These are phyloP conservation scores for Clivina fossor DNA, from an alignment of 2,888 invertebrate genomes.

Conservation along the genomic window DNA sequence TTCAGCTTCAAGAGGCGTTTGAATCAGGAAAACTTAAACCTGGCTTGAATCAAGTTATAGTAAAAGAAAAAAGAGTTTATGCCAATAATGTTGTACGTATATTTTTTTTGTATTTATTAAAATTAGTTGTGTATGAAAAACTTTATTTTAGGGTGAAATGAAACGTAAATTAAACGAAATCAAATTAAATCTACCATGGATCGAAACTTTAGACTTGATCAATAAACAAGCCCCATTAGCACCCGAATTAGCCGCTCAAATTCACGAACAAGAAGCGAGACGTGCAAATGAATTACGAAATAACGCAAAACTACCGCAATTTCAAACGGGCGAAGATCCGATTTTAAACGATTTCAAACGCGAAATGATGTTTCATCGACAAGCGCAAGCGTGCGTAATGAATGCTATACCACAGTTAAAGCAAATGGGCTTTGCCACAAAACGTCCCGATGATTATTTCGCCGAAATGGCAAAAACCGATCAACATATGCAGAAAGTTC, in stretches of 20 bases:
- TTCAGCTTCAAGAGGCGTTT: conserved; percentile 87
- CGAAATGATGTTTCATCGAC: conserved; percentile 84
- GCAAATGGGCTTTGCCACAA: conserved; percentile 73
- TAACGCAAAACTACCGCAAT: conserved; percentile 67
- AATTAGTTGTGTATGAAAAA: conserved; percentile 11
- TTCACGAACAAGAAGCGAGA: conserved; percentile 74
- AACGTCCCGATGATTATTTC: conserved; percentile 93
- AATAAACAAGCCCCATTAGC: conserved; percentile 79
- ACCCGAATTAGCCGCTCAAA: conserved; percentile 77
- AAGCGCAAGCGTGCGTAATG: conserved; percentile 84
- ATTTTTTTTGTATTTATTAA: conserved; percentile 43
- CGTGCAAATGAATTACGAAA: conserved; percentile 67
- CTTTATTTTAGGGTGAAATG: conserved; percentile 58
- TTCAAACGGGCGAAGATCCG: conserved; percentile 70
- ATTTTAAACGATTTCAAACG: conserved; percentile 89
- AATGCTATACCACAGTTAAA: conserved; percentile 79
- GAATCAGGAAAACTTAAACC: conserved; percentile 82
- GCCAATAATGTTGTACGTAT: conserved; percentile 75
- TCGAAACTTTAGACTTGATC: conserved; percentile 80
- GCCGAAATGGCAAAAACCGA: conserved; percentile 99
- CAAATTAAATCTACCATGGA: conserved; percentile 75
- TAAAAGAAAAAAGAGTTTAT: conserved; percentile 59
- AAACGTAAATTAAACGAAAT: conserved; percentile 72
- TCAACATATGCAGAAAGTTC: conserved; percentile 94
- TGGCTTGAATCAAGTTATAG: conserved; percentile 74